Evolutionary conservation across 2,888 invertebrate species (phyloP).

Genomic region (Tinea trinotella): DNA sequence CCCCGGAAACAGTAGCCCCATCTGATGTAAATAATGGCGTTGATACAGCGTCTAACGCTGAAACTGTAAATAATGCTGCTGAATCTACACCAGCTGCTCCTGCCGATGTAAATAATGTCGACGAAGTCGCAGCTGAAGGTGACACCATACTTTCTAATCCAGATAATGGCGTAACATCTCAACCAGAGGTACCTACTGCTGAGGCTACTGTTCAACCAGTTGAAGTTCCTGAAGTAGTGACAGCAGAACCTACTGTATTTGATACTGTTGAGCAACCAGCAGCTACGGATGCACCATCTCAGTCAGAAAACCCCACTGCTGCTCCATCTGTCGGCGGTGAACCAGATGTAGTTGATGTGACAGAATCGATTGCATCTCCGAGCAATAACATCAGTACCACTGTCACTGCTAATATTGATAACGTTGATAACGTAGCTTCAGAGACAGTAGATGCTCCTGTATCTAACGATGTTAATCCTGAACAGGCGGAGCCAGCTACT

Average conservation of each 20-base stretch:
- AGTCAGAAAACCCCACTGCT: background rate
- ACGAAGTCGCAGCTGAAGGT: background rate
- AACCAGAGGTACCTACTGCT: background rate
- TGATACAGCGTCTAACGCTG: constrained; percentile 12
- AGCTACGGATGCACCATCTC: constrained; percentile 6
- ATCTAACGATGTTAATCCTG: background rate
- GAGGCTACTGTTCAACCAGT: background rate
- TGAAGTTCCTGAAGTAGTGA: background rate
- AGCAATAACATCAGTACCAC: background rate
- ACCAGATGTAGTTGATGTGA: background rate
- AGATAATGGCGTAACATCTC: background rate
- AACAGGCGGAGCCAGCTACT: background rate
- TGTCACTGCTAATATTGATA: background rate
- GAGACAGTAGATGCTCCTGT: background rate
- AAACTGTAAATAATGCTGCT: constrained; percentile 16
- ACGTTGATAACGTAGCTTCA: background rate
- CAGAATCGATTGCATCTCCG: constrained; percentile 4
- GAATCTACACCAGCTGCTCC: constrained; percentile 26
- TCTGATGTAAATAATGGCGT: constrained; percentile 1
- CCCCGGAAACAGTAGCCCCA: background rate
- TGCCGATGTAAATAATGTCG: constrained; percentile 15
- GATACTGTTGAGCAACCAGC: background rate
- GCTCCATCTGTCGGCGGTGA: background rate
- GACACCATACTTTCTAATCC: background rate
- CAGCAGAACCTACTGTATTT: background rate